These are phyloP conservation scores for Gracilinanus agilis DNA, from an alignment of 2,113 vertebrate genomes.

Conservation along the genomic window DNA sequence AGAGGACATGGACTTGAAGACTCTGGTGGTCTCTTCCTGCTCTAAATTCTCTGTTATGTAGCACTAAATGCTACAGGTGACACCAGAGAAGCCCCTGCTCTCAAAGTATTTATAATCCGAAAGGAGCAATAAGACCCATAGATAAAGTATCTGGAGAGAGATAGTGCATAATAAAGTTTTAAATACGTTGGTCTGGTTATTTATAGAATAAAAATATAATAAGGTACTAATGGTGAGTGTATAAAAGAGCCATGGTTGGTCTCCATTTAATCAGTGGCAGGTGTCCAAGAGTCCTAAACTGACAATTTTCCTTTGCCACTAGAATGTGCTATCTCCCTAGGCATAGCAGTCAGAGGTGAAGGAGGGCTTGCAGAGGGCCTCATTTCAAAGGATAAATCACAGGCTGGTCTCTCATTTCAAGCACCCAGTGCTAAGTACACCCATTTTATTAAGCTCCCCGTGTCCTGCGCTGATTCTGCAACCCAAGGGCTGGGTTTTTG, in stretches of 20 bases:
- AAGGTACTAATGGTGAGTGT: neutral
- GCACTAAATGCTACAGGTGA: neutral
- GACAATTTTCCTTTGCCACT: neutral
- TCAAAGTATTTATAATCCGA: neutral
- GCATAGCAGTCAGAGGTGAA: neutral
- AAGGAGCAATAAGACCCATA: neutral
- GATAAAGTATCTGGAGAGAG: neutral
- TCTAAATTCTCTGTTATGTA: neutral
- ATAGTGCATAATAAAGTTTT: neutral
- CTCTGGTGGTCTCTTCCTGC: neutral
- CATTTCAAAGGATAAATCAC: neutral
- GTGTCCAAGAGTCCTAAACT: neutral
- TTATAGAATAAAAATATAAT: conserved; percentile 1
- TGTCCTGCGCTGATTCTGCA: neutral
- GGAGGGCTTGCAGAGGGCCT: neutral
- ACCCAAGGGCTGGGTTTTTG: neutral
- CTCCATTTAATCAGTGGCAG: conserved; percentile 7
- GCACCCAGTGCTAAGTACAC: neutral
- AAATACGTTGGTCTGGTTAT: neutral
- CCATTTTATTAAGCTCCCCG: neutral
- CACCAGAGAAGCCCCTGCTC: neutral
- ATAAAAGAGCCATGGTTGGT: neutral
- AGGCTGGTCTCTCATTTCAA: neutral
- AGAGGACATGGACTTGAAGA: neutral
- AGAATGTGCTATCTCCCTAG: neutral